Conservation (phyloP, 2,888 invertebrate species). For the Drosophila flavopinicola region DNA sequence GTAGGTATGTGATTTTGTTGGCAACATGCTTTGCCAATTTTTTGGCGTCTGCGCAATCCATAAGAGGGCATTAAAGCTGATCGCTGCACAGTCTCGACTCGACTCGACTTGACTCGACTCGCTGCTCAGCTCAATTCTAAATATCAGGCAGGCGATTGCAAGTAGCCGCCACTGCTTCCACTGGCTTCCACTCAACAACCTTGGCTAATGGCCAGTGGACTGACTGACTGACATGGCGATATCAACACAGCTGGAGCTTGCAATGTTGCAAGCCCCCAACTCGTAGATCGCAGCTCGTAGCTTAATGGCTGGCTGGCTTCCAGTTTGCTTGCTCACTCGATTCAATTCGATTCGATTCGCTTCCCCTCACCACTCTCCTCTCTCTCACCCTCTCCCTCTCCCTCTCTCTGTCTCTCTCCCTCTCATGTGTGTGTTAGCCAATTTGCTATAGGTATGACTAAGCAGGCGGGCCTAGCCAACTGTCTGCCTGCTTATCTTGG, state of each 20-base stretch:
- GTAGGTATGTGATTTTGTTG: slow-evolving; percentile 48
- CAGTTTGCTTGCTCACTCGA: slow-evolving; percentile 34
- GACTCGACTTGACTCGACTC: no score
- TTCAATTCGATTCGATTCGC: slow-evolving; percentile 29
- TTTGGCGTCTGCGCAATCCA: slow-evolving; percentile 76
- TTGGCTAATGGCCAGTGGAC: slow-evolving; percentile 76
- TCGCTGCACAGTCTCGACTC: slow-evolving; percentile 27
- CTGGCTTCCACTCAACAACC: slow-evolving; percentile 45
- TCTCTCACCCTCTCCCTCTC: not conserved
- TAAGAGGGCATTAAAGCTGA: slow-evolving; percentile 70
- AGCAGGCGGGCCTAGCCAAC: slow-evolving; percentile 27
- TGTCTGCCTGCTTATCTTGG: slow-evolving; percentile 60
- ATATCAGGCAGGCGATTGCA: slow-evolving; percentile 73
- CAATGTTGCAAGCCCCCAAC: slow-evolving; percentile 69
- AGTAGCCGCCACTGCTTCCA: slow-evolving; percentile 58
- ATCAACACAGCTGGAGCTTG: slow-evolving; percentile 48
- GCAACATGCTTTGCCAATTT: slow-evolving; percentile 71
- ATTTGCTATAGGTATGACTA: slow-evolving; percentile 62
- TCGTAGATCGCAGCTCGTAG: slow-evolving; percentile 41
- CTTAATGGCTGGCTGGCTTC: slow-evolving; percentile 67
- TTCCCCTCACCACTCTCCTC: not conserved
- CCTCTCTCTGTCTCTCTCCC: not conserved
- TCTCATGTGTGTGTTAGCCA: slow-evolving; percentile 51
- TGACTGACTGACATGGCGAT: slow-evolving; percentile 74
- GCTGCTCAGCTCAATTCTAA: slow-evolving; percentile 56